Percentiles rank a stretch among this genome's conserved stretches.
These are phyloP conservation scores for Mimas tiliae DNA, from an alignment of 2,888 invertebrate species.

Conservation along the genomic window DNA sequence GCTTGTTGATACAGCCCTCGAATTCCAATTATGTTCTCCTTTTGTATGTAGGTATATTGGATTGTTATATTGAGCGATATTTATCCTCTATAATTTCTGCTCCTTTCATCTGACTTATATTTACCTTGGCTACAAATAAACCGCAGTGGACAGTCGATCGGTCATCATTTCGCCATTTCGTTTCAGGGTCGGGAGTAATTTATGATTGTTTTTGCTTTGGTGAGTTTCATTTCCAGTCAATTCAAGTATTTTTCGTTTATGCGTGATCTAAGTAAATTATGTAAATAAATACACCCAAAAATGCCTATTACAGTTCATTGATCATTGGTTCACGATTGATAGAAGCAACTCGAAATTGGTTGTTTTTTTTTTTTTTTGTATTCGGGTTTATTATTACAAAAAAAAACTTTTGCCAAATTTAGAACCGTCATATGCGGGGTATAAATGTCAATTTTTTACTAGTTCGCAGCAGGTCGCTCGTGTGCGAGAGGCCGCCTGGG, in stretches of 20 bases:
- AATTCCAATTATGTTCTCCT: conserved; percentile 23
- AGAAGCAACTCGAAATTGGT: no score
- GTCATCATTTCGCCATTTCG: conserved; percentile 33
- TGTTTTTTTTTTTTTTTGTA: no score
- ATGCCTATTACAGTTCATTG: no score
- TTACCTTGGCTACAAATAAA: conserved; percentile 7
- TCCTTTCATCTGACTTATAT: conserved; percentile 7
- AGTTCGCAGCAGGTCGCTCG: no score
- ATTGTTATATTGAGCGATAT: not conserved
- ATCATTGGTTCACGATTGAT: no score
- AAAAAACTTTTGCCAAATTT: no score
- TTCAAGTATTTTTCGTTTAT: not conserved
- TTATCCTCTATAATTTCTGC: conserved; percentile 1
- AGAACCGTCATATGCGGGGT: no score
- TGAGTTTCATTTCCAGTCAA: conserved; percentile 29
- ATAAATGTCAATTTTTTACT: no score
- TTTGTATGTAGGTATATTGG: conserved; percentile 9
- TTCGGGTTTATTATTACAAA: no score
- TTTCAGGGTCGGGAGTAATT: conserved; percentile 24
- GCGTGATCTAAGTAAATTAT: no score
- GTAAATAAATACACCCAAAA: no score
- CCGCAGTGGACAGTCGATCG: conserved; percentile 11
- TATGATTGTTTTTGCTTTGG: conserved; percentile 22
- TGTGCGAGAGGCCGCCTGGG: no score
- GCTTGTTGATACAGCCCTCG: conserved; percentile 25